Evolutionary conservation across 2,888 invertebrate species (phyloP).

Genomic region (Ischnus inquisitorius): DNA sequence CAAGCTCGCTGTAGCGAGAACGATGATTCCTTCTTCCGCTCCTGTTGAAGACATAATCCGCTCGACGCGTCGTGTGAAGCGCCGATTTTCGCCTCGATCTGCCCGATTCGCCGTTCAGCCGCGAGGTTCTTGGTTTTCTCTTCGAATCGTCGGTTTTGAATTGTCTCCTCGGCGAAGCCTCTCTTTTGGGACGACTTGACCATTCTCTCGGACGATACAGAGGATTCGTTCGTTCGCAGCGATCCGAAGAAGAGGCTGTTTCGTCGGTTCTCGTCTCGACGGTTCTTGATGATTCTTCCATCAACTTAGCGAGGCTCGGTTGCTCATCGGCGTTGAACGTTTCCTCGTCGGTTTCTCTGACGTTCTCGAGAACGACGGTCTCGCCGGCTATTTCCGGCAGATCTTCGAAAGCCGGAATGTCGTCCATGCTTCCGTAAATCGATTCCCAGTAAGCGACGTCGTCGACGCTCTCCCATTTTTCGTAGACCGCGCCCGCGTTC

Average conservation of each 20-base stretch:
- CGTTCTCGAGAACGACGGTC: slow-evolving; percentile 14
- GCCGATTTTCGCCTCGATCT: slow-evolving; percentile 1
- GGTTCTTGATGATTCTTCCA: not conserved
- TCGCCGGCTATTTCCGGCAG: slow-evolving; percentile 51
- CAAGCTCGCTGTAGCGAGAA: too few relatives aligned
- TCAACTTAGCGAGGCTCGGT: not conserved
- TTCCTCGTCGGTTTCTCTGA: slow-evolving; percentile 3
- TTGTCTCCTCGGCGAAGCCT: not conserved
- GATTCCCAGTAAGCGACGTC: slow-evolving; percentile 63
- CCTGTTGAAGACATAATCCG: slow-evolving; percentile 14
- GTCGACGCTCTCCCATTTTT: slow-evolving; percentile 10
- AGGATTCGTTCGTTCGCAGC: slow-evolving; percentile 21
- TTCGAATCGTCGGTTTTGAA: not conserved
- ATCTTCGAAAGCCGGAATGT: slow-evolving; percentile 62
- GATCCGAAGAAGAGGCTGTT: not conserved
- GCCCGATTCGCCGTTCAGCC: not conserved
- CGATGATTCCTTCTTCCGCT: slow-evolving; percentile 2
- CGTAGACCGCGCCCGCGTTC: not conserved
- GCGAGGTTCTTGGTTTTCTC: slow-evolving; percentile 11
- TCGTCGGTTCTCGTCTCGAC: not conserved
- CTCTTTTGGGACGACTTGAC: slow-evolving; percentile 17
- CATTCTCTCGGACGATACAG: not conserved
- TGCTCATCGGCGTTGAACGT: not conserved
- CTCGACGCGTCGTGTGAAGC: not conserved
- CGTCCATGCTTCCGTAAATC: slow-evolving; percentile 61